phyloP scores from a whole-genome alignment of 2,888 invertebrate genomes.

The Nymphalis urticae region DNA sequence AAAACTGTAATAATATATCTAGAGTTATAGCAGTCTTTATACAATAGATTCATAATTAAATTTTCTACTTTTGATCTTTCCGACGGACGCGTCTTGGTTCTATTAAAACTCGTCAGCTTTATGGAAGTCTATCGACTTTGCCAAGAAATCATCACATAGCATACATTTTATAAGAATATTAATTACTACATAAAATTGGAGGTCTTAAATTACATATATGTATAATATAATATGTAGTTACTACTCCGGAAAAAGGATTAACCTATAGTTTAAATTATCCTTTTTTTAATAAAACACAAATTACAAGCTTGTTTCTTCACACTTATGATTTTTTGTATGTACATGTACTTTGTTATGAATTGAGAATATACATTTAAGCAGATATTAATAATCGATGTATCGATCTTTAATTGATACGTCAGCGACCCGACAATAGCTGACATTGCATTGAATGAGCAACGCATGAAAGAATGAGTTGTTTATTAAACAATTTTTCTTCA shows the following conservation, averaged over 20 bases:
- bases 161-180: too few species aligned
- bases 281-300: too few species aligned
- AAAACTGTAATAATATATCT: too few species aligned
- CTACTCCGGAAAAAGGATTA: too few species aligned
- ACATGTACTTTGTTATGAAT: too few species aligned
- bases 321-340: too few species aligned
- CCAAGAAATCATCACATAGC: constrained; percentile 35
- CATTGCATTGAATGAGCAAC: constrained; percentile 14
- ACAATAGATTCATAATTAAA: constrained; percentile 26
- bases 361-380: background rate
- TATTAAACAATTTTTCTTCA: constrained; percentile 28
- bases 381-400: background rate
- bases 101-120: constrained; percentile 30
- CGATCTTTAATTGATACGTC: constrained; percentile 20
- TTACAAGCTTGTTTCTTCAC: too few species aligned
- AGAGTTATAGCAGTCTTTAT: background rate
- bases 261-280: too few species aligned
- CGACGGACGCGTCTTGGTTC: constrained; percentile 23
- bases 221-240: too few species aligned
- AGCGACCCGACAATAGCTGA: constrained; percentile 24
- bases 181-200: background rate
- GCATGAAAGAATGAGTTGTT: constrained; percentile 31
- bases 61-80: constrained; percentile 34
- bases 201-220: too few species aligned
- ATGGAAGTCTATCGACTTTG: constrained; percentile 35